phyloP scores from a whole-genome alignment of 2,888 invertebrate genomes.

The Leucozona laternaria region DNA sequence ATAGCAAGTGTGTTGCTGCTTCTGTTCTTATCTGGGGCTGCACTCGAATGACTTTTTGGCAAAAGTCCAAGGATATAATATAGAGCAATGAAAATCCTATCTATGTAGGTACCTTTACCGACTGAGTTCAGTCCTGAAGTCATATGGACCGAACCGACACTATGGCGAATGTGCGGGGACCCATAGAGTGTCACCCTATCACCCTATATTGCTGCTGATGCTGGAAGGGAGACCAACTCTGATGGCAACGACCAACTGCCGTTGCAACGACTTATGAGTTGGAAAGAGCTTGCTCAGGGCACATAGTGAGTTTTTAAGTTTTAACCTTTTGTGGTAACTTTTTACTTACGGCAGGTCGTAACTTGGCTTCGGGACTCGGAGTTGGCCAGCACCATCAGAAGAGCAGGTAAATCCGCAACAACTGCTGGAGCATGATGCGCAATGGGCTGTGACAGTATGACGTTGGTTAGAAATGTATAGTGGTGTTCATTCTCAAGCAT shows the following conservation, averaged over 20 bases:
- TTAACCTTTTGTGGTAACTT: conserved; percentile 55
- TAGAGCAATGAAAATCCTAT: conserved; percentile 12
- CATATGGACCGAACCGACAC: conserved; percentile 35
- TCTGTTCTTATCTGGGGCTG: conserved; percentile 56
- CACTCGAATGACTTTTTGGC: conserved; percentile 74
- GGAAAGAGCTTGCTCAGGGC: conserved; percentile 28
- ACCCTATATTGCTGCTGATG: neutral
- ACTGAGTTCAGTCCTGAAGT: too few species aligned
- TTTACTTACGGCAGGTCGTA: conserved; percentile 39
- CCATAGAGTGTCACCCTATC: conserved; percentile 10
- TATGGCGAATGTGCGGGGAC: neutral
- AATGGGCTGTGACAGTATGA: conserved; percentile 13
- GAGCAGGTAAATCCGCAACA: conserved; percentile 49
- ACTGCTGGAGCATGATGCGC: conserved; percentile 29
- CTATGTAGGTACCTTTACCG: neutral
- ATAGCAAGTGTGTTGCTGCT: conserved; percentile 29
- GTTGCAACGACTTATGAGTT: conserved; percentile 45
- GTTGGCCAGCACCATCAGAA: neutral
- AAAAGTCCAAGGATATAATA: conserved; percentile 52
- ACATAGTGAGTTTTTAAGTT: conserved; percentile 38
- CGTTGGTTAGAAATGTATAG: neutral
- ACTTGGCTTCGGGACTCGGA: conserved; percentile 19
- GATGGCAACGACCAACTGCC: neutral
- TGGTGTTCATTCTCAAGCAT: neutral
- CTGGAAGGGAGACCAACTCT: neutral